These are phyloP conservation scores for Blastobasis adustella DNA, from an alignment of 2,888 invertebrate genomes.

Conservation along the genomic window DNA sequence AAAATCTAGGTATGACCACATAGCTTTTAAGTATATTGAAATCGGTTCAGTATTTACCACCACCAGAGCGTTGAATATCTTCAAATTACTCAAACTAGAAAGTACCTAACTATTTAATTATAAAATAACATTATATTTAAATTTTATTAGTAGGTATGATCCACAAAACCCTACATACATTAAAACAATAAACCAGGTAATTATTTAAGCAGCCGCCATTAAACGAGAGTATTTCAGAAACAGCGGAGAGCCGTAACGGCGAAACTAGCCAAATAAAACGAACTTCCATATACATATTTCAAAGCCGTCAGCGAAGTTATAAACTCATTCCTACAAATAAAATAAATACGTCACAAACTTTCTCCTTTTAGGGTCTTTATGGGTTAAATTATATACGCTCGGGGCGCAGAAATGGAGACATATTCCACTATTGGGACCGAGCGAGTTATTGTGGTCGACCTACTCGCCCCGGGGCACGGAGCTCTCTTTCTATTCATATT, in stretches of 20 bases:
- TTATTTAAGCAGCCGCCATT: too few relatives aligned
- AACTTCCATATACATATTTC: constrained; percentile 14
- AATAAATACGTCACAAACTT: constrained; percentile 60
- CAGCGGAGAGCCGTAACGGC: too few relatives aligned
- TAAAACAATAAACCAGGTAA: too few relatives aligned
- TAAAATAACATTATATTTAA: too few relatives aligned
- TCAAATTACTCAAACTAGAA: not conserved
- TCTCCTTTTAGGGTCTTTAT: constrained; percentile 60
- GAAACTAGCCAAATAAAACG: too few relatives aligned
- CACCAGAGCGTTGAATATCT: not conserved
- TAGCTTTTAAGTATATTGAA: too few relatives aligned
- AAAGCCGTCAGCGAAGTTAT: constrained; percentile 33
- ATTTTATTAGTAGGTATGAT: too few relatives aligned
- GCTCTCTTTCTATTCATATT: constrained; percentile 51
- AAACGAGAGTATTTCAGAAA: too few relatives aligned
- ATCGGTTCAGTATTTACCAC: too few relatives aligned
- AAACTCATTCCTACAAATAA: constrained; percentile 47
- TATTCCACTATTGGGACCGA: constrained; percentile 57
- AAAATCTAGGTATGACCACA: too few relatives aligned
- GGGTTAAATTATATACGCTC: constrained; percentile 65
- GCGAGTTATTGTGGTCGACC: constrained; percentile 50
- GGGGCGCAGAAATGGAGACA: constrained; percentile 67
- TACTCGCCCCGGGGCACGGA: constrained; percentile 38
- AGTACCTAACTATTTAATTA: too few relatives aligned
- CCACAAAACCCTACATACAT: too few relatives aligned